phyloP scores from a whole-genome alignment of 2,113 vertebrate species.

The Prolemur simus region DNA sequence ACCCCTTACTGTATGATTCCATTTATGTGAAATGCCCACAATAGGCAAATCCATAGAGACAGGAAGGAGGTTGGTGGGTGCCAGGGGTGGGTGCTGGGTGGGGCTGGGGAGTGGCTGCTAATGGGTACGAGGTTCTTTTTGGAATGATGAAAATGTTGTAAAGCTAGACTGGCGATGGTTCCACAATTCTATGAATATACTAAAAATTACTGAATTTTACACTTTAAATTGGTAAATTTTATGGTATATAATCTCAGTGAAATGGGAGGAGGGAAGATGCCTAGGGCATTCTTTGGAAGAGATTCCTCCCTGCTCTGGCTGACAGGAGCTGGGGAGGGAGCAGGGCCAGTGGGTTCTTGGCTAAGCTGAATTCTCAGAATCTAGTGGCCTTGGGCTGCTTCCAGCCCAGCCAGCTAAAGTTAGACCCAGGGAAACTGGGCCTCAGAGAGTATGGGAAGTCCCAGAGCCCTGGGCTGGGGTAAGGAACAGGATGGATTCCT shows the following conservation, averaged over 20 bases:
- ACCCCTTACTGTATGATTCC: background rate
- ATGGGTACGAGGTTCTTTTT: background rate
- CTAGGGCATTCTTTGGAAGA: background rate
- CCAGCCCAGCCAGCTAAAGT: background rate
- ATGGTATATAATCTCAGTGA: background rate
- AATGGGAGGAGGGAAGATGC: background rate
- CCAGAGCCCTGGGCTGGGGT: background rate
- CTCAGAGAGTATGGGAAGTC: background rate
- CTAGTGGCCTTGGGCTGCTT: background rate
- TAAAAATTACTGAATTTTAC: background rate
- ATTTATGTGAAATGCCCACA: background rate
- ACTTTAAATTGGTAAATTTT: background rate
- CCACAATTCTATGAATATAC: background rate
- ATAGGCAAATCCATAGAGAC: background rate
- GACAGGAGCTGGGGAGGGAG: background rate
- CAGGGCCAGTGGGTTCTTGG: background rate
- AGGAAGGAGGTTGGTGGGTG: background rate
- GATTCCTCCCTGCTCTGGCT: background rate
- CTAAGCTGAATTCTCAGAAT: background rate
- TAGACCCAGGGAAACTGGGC: background rate
- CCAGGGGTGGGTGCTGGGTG: background rate
- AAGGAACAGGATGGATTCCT: background rate
- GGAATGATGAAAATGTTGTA: background rate
- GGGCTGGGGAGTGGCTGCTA: background rate
- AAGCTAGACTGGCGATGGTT: background rate